Conservation (phyloP, 2,888 invertebrate genomes). For the Caenorhabditis becei region DNA sequence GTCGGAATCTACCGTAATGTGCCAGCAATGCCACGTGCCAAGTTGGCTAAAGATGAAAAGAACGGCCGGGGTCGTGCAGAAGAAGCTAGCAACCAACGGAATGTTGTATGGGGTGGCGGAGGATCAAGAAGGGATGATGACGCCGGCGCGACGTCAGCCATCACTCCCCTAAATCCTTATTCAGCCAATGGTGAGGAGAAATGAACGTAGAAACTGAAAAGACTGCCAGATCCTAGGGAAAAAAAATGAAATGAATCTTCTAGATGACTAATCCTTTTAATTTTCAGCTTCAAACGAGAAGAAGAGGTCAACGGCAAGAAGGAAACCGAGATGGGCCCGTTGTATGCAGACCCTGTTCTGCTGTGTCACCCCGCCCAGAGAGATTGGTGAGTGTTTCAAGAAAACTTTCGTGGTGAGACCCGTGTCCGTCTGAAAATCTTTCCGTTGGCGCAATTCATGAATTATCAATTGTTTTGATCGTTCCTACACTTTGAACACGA, state of each 20-base stretch:
- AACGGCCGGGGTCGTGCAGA: slow-evolving; percentile 21
- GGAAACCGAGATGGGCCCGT: slow-evolving; percentile 86
- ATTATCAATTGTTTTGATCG: too few species aligned
- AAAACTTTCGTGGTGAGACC: too few species aligned
- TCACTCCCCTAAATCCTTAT: slow-evolving; percentile 40
- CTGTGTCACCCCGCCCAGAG: slow-evolving; percentile 86
- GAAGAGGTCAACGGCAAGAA: slow-evolving; percentile 76
- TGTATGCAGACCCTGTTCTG: slow-evolving; percentile 91
- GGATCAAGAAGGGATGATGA: slow-evolving; percentile 18
- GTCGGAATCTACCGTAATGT: slow-evolving; percentile 52
- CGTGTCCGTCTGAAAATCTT: too few species aligned
- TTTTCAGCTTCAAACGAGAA: slow-evolving; percentile 55
- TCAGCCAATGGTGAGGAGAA: slow-evolving; percentile 22
- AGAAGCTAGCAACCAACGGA: slow-evolving; percentile 21
- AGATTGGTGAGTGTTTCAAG: slow-evolving; percentile 62
- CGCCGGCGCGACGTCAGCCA: slow-evolving; percentile 17
- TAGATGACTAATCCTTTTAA: neutral
- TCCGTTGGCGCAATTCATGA: too few species aligned
- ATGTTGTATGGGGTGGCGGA: slow-evolving; percentile 61
- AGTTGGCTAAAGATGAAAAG: slow-evolving; percentile 18
- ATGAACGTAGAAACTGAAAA: slow-evolving; percentile 7
- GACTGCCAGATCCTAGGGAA: slow-evolving; percentile 13
- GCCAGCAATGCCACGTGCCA: slow-evolving; percentile 59
- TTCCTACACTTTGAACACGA: too few species aligned
- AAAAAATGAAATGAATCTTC: neutral